Conservation (phyloP, 53 echinoderm and acorn worm species). For the Apostichopus leukothele region DNA sequence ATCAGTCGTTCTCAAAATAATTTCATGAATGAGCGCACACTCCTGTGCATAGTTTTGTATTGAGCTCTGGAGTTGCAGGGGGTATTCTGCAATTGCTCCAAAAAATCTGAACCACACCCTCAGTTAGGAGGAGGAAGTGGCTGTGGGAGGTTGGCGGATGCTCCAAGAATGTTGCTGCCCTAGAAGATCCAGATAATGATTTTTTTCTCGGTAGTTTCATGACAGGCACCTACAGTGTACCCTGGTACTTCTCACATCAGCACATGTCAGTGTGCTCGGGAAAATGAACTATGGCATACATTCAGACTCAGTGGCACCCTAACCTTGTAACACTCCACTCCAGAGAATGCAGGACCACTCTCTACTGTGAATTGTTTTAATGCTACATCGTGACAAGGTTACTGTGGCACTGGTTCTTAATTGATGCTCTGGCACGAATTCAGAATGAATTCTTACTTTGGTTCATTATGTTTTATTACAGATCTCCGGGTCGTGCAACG, state of each 20-base stretch:
- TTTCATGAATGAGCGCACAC: background rate
- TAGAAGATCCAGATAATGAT: background rate
- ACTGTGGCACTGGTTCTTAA: no score
- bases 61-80: constrained; percentile 6
- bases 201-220: background rate
- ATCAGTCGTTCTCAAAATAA: no score
- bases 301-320: no score
- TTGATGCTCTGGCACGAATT: no score
- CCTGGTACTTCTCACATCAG: constrained; percentile 15
- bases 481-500: no score
- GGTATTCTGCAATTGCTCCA: constrained; percentile 12
- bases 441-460: no score
- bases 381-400: no score
- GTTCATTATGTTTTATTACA: no score
- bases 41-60: constrained; percentile 14
- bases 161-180: constrained; percentile 11
- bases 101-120: constrained; percentile 26
- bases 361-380: no score
- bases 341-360: no score
- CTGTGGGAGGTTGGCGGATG: constrained; percentile 18
- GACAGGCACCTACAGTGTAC: constrained; percentile 8
- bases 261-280: constrained; percentile 9
- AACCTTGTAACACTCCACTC: no score
- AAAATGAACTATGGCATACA: no score
- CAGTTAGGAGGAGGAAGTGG: constrained; percentile 11